Conservation (phyloP, 2,888 invertebrate genomes). For the Theretra japonica region DNA sequence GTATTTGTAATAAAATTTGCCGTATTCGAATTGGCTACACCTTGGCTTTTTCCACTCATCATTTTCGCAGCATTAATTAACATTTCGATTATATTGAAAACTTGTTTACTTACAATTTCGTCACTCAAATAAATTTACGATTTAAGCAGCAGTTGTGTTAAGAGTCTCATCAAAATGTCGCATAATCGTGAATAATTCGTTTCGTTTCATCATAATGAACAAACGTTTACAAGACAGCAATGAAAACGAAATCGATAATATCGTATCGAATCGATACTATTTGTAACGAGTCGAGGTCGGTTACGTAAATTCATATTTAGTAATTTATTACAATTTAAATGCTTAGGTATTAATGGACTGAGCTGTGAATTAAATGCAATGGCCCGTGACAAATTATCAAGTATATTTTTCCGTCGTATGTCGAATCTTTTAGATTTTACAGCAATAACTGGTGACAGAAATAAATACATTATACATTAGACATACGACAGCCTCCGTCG, state of each 20-base stretch:
- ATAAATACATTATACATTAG: too few species aligned
- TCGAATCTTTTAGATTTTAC: not conserved
- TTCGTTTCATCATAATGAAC: slow-evolving; percentile 23
- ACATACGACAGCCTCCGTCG: too few species aligned
- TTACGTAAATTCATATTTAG: slow-evolving; percentile 20
- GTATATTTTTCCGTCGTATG: not conserved
- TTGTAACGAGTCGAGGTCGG: slow-evolving; percentile 17
- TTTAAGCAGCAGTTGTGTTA: not conserved
- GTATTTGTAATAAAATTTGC: too few species aligned
- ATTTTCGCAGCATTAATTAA: not conserved
- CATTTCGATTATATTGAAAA: not conserved
- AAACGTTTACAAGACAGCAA: slow-evolving; percentile 24
- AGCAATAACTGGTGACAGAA: not conserved
- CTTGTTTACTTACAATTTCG: not conserved
- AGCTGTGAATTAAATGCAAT: too few species aligned
- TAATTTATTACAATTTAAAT: slow-evolving; percentile 18
- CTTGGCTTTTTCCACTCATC: too few species aligned
- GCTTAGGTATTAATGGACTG: not conserved
- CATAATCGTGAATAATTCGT: slow-evolving; percentile 15
- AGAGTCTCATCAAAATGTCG: slow-evolving; percentile 7
- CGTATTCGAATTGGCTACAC: too few species aligned
- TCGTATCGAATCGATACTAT: slow-evolving; percentile 17
- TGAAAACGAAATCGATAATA: slow-evolving; percentile 21
- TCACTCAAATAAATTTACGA: not conserved
- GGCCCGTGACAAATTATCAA: not conserved